Evolutionary conservation across 2,797 vertebrate genomes (phyloP).

Genomic region (Leptoclinus maculatus): DNA sequence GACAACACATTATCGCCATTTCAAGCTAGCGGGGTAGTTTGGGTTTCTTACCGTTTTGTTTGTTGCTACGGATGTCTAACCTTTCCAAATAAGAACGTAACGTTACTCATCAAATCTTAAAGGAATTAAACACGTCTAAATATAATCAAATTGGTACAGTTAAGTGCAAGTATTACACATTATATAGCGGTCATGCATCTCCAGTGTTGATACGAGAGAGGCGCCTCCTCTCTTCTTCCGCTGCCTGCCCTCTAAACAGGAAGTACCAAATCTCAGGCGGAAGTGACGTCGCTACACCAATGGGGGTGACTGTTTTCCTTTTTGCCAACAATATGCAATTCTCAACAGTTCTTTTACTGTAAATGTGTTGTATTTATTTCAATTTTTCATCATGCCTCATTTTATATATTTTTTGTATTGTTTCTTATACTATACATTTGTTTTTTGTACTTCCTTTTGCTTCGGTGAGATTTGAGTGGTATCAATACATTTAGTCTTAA

Average conservation of each 20-base stretch:
- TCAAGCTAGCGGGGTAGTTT: conserved; percentile 40
- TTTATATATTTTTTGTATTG: background rate
- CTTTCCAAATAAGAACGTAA: background rate
- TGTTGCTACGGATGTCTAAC: background rate
- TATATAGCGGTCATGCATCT: conserved; percentile 40
- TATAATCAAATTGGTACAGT: background rate
- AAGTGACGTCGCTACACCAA: conserved; percentile 8
- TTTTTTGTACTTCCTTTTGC: background rate
- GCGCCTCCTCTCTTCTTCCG: conserved; percentile 37
- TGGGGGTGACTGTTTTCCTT: background rate
- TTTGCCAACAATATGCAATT: background rate
- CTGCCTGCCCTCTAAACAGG: conserved; percentile 33
- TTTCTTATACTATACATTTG: background rate
- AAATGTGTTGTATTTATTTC: background rate
- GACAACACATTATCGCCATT: conserved; percentile 44
- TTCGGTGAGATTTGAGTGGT: background rate
- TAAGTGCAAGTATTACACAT: background rate
- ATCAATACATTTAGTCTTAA: background rate
- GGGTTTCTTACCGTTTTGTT: conserved; percentile 56
- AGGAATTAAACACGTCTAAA: background rate
- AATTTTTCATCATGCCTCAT: no score
- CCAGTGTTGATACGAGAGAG: conserved; percentile 33
- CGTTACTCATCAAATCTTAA: background rate
- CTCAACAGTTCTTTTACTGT: background rate
- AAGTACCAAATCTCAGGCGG: conserved; percentile 10